phyloP scores from a whole-genome alignment of 2,888 invertebrate genomes.

The Tachina lurida region DNA sequence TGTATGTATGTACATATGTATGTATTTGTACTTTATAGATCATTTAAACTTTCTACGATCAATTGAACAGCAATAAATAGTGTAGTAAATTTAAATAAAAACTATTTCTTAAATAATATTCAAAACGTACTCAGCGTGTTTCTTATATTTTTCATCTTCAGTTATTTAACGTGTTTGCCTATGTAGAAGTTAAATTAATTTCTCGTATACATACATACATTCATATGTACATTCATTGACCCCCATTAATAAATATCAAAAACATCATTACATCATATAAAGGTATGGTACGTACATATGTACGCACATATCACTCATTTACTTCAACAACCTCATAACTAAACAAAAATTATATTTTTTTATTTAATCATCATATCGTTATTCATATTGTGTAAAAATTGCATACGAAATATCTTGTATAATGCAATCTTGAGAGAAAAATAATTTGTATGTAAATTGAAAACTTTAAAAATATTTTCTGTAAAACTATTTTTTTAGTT shows the following conservation, averaged over 20 bases:
- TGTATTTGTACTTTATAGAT: neutral
- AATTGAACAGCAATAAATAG: slow-evolving; percentile 31
- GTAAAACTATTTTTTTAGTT: no score
- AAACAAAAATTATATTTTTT: neutral
- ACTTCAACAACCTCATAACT: neutral
- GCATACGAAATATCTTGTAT: no score
- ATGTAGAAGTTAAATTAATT: slow-evolving; percentile 48
- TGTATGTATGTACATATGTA: neutral
- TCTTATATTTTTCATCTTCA: slow-evolving; percentile 18
- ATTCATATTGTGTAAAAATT: no score
- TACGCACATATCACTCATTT: no score
- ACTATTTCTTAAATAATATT: slow-evolving; percentile 25
- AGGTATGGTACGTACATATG: slow-evolving; percentile 38
- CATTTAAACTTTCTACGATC: neutral
- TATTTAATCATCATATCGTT: no score
- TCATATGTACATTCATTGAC: slow-evolving; percentile 42
- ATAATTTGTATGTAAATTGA: no score
- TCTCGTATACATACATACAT: slow-evolving; percentile 3
- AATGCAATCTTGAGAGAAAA: no score
- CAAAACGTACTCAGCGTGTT: slow-evolving; percentile 4
- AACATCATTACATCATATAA: slow-evolving; percentile 42
- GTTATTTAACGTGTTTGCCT: slow-evolving; percentile 28
- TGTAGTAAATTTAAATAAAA: slow-evolving; percentile 39
- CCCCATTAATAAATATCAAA: slow-evolving; percentile 55
- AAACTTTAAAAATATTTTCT: no score